Evolutionary conservation across 2,888 invertebrate species (phyloP).

Genomic region (Bugula neritina): DNA sequence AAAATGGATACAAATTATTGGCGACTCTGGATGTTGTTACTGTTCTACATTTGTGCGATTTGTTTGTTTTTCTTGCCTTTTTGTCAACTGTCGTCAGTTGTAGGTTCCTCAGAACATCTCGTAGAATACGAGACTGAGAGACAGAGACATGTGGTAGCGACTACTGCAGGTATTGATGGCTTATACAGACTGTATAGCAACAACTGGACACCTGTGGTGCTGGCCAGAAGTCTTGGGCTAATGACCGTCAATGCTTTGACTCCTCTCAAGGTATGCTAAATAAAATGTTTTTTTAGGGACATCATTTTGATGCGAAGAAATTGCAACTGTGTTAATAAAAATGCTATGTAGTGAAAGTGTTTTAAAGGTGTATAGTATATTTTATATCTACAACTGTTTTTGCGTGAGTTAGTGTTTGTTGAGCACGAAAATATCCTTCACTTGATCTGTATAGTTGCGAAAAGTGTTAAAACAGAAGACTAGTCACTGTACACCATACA

Average conservation of each 20-base stretch:
- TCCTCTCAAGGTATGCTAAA: constrained; percentile 5
- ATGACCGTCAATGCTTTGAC: constrained; percentile 56
- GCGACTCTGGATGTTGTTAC: too few relatives aligned
- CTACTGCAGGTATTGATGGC: constrained; percentile 78
- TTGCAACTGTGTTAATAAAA: background rate
- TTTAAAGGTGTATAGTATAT: too few relatives aligned
- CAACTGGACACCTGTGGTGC: constrained; percentile 62
- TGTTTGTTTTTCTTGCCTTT: background rate
- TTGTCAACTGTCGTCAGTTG: too few relatives aligned
- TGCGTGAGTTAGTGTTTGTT: too few relatives aligned
- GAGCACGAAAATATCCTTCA: too few relatives aligned
- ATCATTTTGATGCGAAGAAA: background rate
- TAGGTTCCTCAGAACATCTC: constrained; percentile 67
- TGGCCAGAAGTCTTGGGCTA: constrained; percentile 75
- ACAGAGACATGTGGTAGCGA: constrained; percentile 80
- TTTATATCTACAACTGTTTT: too few relatives aligned
- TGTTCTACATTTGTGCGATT: background rate
- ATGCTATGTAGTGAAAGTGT: too few relatives aligned
- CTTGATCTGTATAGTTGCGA: too few relatives aligned
- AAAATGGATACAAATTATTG: too few relatives aligned
- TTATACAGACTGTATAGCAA: constrained; percentile 76
- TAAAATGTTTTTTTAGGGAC: background rate
- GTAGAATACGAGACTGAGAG: constrained; percentile 75
- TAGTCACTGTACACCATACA: too few relatives aligned
- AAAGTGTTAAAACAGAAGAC: too few relatives aligned